These are phyloP conservation scores for Cabera pusaria DNA, from an alignment of 2,888 invertebrate species.

Conservation along the genomic window DNA sequence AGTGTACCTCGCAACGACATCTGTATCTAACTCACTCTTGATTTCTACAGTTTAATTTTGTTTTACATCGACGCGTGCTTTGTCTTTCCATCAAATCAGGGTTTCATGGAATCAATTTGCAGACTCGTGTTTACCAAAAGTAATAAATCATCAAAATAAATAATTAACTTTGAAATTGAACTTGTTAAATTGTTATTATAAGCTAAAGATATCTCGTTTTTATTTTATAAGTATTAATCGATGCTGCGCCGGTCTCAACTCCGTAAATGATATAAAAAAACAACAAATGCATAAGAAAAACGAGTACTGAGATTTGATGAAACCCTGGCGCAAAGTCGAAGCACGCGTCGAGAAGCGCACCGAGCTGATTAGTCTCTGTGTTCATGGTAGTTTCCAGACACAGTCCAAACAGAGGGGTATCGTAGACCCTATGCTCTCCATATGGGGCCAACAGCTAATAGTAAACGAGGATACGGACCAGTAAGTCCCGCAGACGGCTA, in stretches of 20 bases:
- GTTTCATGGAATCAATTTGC: constrained; percentile 18
- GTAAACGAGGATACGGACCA: constrained; percentile 98
- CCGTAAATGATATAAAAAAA: no score
- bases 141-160: no score
- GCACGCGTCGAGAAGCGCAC: constrained; percentile 36
- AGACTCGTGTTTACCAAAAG: background rate
- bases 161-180: no score
- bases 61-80: constrained; percentile 31
- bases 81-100: constrained; percentile 19
- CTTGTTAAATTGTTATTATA: no score
- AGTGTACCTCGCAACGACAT: constrained; percentile 26
- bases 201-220: no score
- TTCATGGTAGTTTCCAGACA: constrained; percentile 90
- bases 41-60: constrained; percentile 28
- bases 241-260: no score
- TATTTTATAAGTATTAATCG: no score
- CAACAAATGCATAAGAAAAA: no score
- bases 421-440: constrained; percentile 99
- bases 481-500: constrained; percentile 86
- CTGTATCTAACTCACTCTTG: constrained; percentile 30
- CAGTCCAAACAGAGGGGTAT: constrained; percentile 97
- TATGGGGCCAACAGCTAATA: constrained; percentile 99
- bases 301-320: constrained; percentile 13
- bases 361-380: constrained; percentile 67
- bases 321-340: constrained; percentile 21